phyloP scores from a whole-genome alignment of 2,797 vertebrate genomes.

The Capromys pilorides region DNA sequence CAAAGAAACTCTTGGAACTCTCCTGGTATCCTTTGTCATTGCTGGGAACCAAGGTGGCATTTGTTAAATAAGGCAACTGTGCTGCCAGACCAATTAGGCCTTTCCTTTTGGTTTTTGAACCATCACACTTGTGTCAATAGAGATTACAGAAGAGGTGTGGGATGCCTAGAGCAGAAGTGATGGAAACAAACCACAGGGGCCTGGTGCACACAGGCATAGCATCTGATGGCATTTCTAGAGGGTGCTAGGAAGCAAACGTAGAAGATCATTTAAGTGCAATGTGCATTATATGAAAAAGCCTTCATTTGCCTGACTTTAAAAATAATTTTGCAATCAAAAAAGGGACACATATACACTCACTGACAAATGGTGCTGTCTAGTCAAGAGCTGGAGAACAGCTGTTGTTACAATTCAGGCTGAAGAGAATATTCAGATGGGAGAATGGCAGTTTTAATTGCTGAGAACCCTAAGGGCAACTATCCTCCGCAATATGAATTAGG shows the following conservation, averaged over 20 bases:
- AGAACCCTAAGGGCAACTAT: conserved; percentile 51
- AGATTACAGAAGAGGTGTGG: conserved; percentile 10
- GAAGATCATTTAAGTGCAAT: neutral
- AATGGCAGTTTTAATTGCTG: conserved; percentile 59
- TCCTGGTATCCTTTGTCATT: conserved; percentile 49
- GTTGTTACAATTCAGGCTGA: conserved; percentile 25
- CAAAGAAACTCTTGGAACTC: conserved; percentile 44
- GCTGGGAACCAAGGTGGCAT: neutral
- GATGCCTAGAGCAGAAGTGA: neutral
- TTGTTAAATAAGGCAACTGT: conserved; percentile 64
- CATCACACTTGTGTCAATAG: neutral
- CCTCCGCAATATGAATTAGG: conserved; percentile 49
- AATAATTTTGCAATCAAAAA: conserved; percentile 1
- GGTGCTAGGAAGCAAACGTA: neutral
- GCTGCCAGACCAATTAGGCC: neutral
- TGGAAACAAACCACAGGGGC: conserved; percentile 12
- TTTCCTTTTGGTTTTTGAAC: conserved; percentile 48
- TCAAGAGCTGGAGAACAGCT: conserved; percentile 58
- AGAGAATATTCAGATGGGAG: conserved; percentile 31
- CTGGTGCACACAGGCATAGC: neutral
- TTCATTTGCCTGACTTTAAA: neutral
- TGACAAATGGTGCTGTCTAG: neutral
- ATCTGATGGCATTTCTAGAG: conserved; percentile 25
- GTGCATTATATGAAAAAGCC: neutral
- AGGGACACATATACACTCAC: neutral